Base-by-base conservation (phyloP, 2,113 vertebrate species). In the Arvicanthis niloticus region DNA sequence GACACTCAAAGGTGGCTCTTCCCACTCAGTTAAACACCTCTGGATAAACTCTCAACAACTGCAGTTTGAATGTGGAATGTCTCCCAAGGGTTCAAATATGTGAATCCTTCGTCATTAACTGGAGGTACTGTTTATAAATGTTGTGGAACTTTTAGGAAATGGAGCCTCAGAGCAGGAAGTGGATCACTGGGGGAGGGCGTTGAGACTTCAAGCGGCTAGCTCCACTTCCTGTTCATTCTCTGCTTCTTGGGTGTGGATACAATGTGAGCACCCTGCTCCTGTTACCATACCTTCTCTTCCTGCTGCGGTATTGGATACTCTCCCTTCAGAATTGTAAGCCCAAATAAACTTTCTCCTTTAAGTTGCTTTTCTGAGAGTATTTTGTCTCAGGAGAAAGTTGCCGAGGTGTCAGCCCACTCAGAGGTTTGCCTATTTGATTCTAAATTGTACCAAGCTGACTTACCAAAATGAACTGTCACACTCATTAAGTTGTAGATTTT, bases 401-500 rank as follows among this genome's bases (percentile, higher is more conserved):
- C 24, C 13, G 4, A 42, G 56, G 5, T 24, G 4, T 7, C 24
- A 34, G 34, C 60, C 45, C 22, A 58, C 29, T 40, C 29, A 85
- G 82, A 29, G 58, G 11, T 65, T 31, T 85, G 82, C 34, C 40
- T 67, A 67, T 29, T 85, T 67, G 60, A 48, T 86, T 45, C 26
- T 67, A 45, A 86, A 34, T 31, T 10, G 6, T 4, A 60, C 19
- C 62, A 68, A 67, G 62, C 15, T 68, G 42, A 51, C 62, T 51
- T 51, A 68, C 29, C 29, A 67, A 67, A 42, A 86, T 85, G 31
- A 85, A 60, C 40, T 37, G 4, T 68, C 62, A 48, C 8, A 48
- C 60, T 67, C 11, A 6, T 65, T 80, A 95, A 88, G 5, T 31
- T 75, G 60, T 76, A 87, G 62, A 80, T 88, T 87, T 96, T 75